phyloP scores from a whole-genome alignment of 1,140 invertebrate species.

The Heliconius nattereri region DNA sequence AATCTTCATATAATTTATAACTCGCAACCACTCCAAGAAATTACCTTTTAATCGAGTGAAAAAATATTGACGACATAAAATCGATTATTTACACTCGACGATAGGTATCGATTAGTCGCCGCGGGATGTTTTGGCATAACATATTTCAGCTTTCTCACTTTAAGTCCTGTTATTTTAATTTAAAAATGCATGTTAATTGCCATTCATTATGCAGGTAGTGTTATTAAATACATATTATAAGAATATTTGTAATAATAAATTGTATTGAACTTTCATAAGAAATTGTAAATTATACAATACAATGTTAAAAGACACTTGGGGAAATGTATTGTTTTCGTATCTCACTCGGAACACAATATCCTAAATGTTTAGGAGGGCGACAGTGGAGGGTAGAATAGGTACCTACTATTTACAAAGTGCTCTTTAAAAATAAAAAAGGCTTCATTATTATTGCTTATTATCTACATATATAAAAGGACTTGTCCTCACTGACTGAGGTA shows the following conservation, averaged over 20 bases:
- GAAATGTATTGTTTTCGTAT: no score
- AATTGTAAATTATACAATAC: background rate
- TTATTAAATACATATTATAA: constrained; percentile 1
- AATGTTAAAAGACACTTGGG: no score
- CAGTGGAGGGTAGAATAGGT: no score
- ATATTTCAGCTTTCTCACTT: constrained; percentile 31
- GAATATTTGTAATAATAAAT: background rate
- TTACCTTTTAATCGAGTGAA: constrained; percentile 28
- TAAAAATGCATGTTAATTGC: constrained; percentile 27
- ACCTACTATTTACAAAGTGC: no score
- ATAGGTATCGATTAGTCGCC: constrained; percentile 44
- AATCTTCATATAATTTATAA: constrained; percentile 12
- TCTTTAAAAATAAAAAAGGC: no score
- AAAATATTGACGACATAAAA: constrained; percentile 37
- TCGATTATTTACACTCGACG: constrained; percentile 46
- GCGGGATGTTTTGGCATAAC: constrained; percentile 37
- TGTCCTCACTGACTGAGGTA: no score
- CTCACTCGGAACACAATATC: no score
- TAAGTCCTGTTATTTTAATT: constrained; percentile 35
- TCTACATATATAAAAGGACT: no score
- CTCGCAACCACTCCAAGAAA: constrained; percentile 15
- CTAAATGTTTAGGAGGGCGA: no score
- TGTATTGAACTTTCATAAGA: background rate
- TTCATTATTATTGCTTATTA: no score
- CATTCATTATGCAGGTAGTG: background rate